Conservation (phyloP, 2,113 vertebrate genomes). For the Pelusios castaneus region DNA sequence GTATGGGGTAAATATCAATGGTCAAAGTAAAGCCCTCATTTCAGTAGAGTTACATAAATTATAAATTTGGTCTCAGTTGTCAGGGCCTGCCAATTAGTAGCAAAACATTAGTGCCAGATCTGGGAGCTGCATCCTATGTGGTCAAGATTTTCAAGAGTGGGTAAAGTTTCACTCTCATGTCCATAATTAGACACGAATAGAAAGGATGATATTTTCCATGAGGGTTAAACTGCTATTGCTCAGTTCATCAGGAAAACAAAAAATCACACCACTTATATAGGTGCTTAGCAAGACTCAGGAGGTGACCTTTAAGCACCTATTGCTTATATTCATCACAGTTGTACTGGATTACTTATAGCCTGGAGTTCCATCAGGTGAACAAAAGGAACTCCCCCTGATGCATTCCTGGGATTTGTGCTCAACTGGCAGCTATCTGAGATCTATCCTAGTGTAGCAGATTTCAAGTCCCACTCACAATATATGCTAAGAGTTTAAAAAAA, state of each 20-base stretch:
- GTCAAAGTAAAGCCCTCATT: background rate
- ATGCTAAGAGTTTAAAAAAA: background rate
- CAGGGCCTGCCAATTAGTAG: background rate
- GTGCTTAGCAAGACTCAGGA: background rate
- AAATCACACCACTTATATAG: background rate
- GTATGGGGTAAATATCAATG: background rate
- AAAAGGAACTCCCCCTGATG: background rate
- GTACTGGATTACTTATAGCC: background rate
- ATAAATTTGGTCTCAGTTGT: background rate
- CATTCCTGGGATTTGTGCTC: background rate
- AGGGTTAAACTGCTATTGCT: background rate
- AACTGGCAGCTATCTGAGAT: background rate
- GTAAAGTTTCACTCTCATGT: background rate
- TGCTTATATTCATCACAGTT: background rate
- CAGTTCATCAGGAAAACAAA: background rate
- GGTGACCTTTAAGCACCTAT: background rate
- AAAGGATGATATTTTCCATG: background rate
- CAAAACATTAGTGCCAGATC: rapidly evolving
- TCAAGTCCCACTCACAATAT: background rate
- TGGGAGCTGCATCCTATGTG: background rate
- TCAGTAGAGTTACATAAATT: background rate
- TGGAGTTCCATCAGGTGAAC: background rate
- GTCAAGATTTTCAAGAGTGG: background rate
- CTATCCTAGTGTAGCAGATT: background rate
- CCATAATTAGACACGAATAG: background rate